Evolutionary conservation across 2,113 vertebrate species (phyloP).

Genomic region (Puntigrus tetrazona): DNA sequence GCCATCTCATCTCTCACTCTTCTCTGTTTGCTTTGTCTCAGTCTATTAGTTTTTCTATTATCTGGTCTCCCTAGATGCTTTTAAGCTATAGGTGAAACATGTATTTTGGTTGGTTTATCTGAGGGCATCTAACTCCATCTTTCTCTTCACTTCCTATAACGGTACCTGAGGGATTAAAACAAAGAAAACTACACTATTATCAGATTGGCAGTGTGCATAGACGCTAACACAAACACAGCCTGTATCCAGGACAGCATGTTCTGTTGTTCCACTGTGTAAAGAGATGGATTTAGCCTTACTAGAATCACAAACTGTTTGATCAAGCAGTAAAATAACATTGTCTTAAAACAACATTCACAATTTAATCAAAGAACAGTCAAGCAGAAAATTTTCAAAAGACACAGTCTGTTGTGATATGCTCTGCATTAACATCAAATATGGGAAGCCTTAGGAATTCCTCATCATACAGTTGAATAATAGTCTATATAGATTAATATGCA

Average conservation of each 20-base stretch:
- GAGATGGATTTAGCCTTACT: constrained; percentile 23
- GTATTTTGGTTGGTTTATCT: background rate
- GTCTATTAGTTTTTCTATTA: background rate
- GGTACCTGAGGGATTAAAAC: constrained; percentile 28
- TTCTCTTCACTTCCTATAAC: background rate
- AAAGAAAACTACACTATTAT: constrained; percentile 36
- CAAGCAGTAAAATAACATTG: constrained; percentile 44
- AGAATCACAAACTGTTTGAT: constrained; percentile 41
- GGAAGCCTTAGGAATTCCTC: background rate
- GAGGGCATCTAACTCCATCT: background rate
- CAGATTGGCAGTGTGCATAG: constrained; percentile 35
- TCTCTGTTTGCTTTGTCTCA: background rate
- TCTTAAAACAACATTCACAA: constrained; percentile 37
- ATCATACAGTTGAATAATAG: too few relatives aligned
- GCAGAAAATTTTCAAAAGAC: constrained; percentile 8
- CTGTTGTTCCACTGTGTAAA: constrained; percentile 38
- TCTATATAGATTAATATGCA: too few relatives aligned
- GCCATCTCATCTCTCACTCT: background rate
- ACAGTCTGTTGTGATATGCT: background rate
- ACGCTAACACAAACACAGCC: constrained; percentile 49
- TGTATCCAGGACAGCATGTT: constrained; percentile 42
- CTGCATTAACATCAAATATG: background rate
- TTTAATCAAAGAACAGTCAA: background rate
- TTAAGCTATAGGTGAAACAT: background rate
- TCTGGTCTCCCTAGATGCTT: background rate